These are phyloP conservation scores for Coptodon rendalli DNA, from an alignment of 2,113 vertebrate species.

Conservation along the genomic window DNA sequence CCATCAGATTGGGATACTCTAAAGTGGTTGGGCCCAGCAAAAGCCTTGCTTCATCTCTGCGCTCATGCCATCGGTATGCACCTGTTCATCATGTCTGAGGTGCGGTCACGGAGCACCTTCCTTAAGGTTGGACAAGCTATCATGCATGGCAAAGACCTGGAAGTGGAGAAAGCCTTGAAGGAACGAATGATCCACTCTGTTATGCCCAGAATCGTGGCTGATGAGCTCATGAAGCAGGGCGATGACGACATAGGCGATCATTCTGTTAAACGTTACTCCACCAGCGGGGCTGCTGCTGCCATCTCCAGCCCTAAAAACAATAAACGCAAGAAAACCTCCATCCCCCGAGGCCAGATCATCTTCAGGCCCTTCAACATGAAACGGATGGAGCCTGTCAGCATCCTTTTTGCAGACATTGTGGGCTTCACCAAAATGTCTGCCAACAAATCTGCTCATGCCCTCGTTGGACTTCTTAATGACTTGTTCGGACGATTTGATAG, in stretches of 20 bases:
- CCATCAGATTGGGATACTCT: slow-evolving; percentile 50
- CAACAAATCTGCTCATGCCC: slow-evolving; percentile 93
- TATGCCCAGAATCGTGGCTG: slow-evolving; percentile 93
- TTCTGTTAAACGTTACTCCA: slow-evolving; percentile 85
- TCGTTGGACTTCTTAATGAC: slow-evolving; percentile 94
- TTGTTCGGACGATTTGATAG: slow-evolving; percentile 95
- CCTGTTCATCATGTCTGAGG: slow-evolving; percentile 95
- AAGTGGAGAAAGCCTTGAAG: slow-evolving; percentile 97
- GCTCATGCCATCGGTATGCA: slow-evolving; percentile 91
- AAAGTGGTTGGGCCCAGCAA: slow-evolving; percentile 83
- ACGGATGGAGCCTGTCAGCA: slow-evolving; percentile 95
- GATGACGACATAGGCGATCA: slow-evolving; percentile 87
- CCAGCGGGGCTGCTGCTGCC: slow-evolving; percentile 60
- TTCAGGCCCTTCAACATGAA: slow-evolving; percentile 99
- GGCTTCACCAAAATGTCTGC: slow-evolving; percentile 99
- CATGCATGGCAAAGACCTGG: slow-evolving; percentile 98
- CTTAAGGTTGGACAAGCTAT: slow-evolving; percentile 97
- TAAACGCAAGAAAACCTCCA: slow-evolving; percentile 93
- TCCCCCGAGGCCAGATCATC: slow-evolving; percentile 89
- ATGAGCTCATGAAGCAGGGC: slow-evolving; percentile 95
- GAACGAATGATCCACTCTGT: slow-evolving; percentile 99
- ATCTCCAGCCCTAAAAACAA: slow-evolving; percentile 85
- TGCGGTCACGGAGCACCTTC: slow-evolving; percentile 94
- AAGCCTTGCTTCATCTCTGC: slow-evolving; percentile 89
- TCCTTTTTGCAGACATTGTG: slow-evolving; percentile 96